Percentiles rank a stretch among this genome's conserved stretches.
Conservation (phyloP, 2,113 vertebrate species). For the Chloebia gouldiae region DNA sequence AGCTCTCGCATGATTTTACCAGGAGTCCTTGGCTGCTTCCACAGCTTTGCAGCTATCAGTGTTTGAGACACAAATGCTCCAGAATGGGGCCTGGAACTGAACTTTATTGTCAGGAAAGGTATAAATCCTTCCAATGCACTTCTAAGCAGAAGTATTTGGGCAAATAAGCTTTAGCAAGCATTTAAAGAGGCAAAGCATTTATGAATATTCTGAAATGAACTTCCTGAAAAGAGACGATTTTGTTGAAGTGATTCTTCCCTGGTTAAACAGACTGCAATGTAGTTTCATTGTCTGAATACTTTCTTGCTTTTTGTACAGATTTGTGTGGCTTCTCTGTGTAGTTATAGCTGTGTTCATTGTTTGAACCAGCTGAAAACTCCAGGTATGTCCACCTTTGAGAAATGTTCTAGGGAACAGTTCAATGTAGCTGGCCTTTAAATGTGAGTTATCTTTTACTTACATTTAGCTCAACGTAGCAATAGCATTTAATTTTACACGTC, state of each 20-base stretch:
- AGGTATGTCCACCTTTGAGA: background rate
- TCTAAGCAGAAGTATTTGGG: background rate
- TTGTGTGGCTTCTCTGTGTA: background rate
- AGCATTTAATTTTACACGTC: background rate
- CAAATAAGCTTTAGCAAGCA: background rate
- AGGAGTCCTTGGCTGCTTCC: background rate
- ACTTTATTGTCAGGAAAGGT: background rate
- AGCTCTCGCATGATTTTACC: background rate
- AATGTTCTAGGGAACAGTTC: background rate
- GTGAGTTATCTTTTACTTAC: background rate
- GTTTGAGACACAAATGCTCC: background rate
- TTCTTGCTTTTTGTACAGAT: background rate
- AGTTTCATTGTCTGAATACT: background rate
- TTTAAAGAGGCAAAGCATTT: background rate
- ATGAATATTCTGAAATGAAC: background rate
- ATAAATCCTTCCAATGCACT: background rate
- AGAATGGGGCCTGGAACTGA: background rate
- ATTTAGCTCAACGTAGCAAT: background rate
- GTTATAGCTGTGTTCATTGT: background rate
- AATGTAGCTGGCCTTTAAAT: background rate
- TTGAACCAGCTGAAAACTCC: background rate
- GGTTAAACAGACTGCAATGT: background rate
- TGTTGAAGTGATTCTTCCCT: background rate
- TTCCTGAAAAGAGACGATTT: background rate
- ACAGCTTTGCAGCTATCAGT: accelerated